Evolutionary conservation across 2,113 vertebrate species (phyloP).

Genomic region (Podiceps cristatus): DNA sequence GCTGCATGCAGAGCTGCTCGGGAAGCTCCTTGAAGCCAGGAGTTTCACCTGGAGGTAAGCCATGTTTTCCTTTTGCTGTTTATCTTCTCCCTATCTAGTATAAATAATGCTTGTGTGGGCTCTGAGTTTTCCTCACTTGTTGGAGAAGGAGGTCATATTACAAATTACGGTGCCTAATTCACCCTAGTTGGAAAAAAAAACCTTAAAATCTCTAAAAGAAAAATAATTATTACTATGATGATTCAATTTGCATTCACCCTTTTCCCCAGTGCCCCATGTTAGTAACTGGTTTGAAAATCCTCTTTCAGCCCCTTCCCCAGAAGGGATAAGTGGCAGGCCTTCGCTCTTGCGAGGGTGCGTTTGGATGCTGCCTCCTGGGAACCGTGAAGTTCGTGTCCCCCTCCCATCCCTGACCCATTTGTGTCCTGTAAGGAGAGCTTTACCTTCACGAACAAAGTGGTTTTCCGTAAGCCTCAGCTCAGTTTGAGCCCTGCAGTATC

Average conservation of each 20-base stretch:
- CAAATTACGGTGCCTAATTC: neutral
- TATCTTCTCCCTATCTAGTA: neutral
- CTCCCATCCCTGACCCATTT: accelerated
- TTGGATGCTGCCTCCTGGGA: accelerated
- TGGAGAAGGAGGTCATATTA: neutral
- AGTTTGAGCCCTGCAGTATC: neutral
- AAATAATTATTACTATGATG: neutral
- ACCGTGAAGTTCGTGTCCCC: too few species aligned
- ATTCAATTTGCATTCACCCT: neutral
- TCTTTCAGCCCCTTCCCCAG: neutral
- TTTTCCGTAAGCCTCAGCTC: accelerated
- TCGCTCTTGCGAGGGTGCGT: accelerated
- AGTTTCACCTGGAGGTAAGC: neutral
- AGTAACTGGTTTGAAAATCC: neutral
- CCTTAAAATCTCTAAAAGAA: neutral
- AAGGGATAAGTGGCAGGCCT: accelerated
- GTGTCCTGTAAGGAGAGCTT: neutral
- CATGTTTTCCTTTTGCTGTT: neutral
- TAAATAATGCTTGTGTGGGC: neutral
- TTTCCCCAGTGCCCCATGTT: neutral
- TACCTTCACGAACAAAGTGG: accelerated
- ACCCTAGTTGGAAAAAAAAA: neutral
- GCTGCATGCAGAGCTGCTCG: accelerated
- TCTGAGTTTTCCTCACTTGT: neutral
- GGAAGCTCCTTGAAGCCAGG: neutral